Conservation (phyloP, 2,113 vertebrate species). For the Chloropsis hardwickii region DNA sequence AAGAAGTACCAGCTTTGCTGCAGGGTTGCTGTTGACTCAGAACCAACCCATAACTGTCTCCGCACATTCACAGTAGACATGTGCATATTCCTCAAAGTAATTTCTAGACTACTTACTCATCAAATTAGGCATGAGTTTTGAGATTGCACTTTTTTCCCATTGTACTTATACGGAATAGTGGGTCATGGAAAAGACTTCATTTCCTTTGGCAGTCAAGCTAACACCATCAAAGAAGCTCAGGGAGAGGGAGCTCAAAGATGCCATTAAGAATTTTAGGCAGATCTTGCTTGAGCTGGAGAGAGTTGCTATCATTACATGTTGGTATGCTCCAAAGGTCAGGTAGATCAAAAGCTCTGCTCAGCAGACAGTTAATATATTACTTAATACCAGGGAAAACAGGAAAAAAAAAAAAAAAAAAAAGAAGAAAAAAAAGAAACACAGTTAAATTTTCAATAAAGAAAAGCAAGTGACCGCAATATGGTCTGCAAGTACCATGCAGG, state of each 20-base stretch:
- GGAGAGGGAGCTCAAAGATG: slow-evolving; percentile 38
- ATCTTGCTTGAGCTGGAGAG: not conserved
- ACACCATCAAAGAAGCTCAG: slow-evolving; percentile 40
- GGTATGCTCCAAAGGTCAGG: not conserved
- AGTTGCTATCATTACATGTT: not conserved
- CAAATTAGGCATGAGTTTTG: not conserved
- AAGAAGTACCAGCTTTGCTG: not conserved
- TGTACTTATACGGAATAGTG: not conserved
- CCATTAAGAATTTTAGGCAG: slow-evolving; percentile 34
- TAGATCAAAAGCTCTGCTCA: slow-evolving; percentile 10
- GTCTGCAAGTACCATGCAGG: not conserved
- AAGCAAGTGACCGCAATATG: not conserved
- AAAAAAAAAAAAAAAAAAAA: too few relatives aligned
- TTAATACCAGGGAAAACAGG: slow-evolving; percentile 1
- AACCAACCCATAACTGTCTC: not conserved
- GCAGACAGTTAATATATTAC: slow-evolving; percentile 41
- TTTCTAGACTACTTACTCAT: not conserved
- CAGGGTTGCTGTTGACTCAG: not conserved
- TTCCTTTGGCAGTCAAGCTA: slow-evolving; percentile 39
- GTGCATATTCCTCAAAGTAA: not conserved
- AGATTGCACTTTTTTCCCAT: not conserved
- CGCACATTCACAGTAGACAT: not conserved
- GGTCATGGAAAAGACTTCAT: slow-evolving; percentile 42
- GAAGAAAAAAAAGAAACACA: not conserved
- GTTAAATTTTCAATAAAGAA: slow-evolving; percentile 7